Base-by-base conservation (phyloP, 2,888 invertebrate genomes). In the Noctua pronuba region DNA sequence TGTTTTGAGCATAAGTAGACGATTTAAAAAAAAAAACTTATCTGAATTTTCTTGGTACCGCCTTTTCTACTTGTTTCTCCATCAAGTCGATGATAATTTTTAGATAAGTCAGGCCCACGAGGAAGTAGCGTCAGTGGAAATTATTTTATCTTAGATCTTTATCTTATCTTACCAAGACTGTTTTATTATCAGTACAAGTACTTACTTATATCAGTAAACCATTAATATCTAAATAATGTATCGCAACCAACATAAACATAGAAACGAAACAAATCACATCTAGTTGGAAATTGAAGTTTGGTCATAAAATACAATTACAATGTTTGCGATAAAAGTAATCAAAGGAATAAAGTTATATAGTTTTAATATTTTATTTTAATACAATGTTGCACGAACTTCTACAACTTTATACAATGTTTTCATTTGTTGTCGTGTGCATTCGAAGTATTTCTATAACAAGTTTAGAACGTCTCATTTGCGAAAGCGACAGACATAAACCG, bases 391-490 rank as follows among this genome's bases (percentile, higher is more conserved):
- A 68, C 38, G 67, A 46, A 76, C 31, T 66, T 67, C 13, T 85
- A 46, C 62, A 72, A 62, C 21, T 79, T 46, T 85, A 58, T 71
- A 70, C 74, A 80, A 62, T 82, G 44, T 55, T 87, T 41, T 68
- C 80, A 11, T 74, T 77, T 44, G 60, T 69, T 73, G 60, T 83
- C 73, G 68, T 79, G 72, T 73, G 70, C 41, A 73, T 76, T 52
- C 66, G 67, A 78, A 83, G 89, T 68, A 83, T 92, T 80, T 87
- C 86, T 24, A 65, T 88, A 41, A 83, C 89, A 52, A 90, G 88
- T 68, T 79, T 93, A 79, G 89, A 92, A 35, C 88, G 83, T 3
- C 89, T 94, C 24, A 79, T 82, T 28, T 94, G 95, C 79, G 70
- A 84, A 44, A 77, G 64, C 10, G 91, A 90, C 77, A 31, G 5